Evolutionary conservation across 2,113 vertebrate genomes (phyloP), one percentile per base, ranked within the genome.

Genomic region (Vimba vimba): DNA sequence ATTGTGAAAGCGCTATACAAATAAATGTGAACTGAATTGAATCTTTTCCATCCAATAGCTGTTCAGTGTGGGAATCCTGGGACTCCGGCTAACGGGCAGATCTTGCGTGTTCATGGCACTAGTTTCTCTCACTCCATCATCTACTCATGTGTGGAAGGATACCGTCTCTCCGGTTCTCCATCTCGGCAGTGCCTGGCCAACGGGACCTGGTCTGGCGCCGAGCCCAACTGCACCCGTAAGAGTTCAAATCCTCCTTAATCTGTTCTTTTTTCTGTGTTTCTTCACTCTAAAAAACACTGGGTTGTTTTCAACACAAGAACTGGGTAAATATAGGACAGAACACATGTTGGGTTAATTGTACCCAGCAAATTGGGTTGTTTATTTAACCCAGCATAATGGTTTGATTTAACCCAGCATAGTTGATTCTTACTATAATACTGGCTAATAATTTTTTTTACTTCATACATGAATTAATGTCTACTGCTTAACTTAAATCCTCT

Each of bases 221-320:
- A 97, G 88, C 98, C 98, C 85, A 99, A 99, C 91, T 99, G 98
- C 91, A 99, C 98, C 93, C 94, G 98, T 99, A 95, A 95, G 97
- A 0, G 19, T 33, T 50, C 2, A 10, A 6, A 25, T 47, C 8
- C 19, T 64, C 43, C 59, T 4, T 30, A 59, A 66, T 80, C 43
- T 33, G 43, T 23, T 81, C 17, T 7, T 21, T 43, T 36, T 25
- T 7, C 4, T 47, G 4, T 11, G 13, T 79, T 13, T 62, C 55
- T 17, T 43, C 43, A 9, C 43, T 43, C 43, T 43, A 43, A 9
- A 43, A 43, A 9, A 43, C 43, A 2, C 43, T 43, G 43, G 8
- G 43, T 43, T 43, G 2, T 43, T 43, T 43, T 43, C 43, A 43
- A 9, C 8, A 0, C 8, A 43, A 43, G 43, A 43, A 2, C 43